Percentiles rank a stretch among this genome's conserved stretches.
Evolutionary conservation across 2,797 vertebrate species (phyloP).

Genomic region (Chiroxiphia lanceolata): DNA sequence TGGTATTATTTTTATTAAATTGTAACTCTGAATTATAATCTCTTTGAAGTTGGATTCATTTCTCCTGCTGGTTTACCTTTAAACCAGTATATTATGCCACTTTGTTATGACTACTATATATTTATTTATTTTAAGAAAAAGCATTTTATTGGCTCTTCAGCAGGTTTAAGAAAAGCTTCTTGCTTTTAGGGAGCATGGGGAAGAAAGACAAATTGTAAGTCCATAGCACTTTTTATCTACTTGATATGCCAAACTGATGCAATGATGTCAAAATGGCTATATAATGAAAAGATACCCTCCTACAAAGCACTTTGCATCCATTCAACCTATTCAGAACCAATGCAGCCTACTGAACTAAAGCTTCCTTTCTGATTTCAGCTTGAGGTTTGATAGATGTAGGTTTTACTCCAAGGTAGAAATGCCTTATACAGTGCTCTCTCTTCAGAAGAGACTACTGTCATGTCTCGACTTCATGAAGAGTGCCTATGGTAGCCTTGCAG

Average conservation of each 20-base stretch:
- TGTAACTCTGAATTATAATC: too few species aligned
- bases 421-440: not conserved
- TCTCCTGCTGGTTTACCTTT: too few species aligned
- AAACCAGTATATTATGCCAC: not conserved
- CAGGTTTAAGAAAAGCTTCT: not conserved
- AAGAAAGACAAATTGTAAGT: not conserved
- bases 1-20: too few species aligned
- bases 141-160: not conserved
- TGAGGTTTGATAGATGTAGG: not conserved
- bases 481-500: not conserved
- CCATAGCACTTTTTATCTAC: not conserved
- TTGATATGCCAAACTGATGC: not conserved
- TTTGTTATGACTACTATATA: constrained; percentile 15
- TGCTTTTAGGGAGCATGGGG: not conserved
- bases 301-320: not conserved
- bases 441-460: not conserved
- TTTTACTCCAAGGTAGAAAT: not conserved
- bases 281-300: not conserved
- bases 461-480: not conserved
- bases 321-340: not conserved
- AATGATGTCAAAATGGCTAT: not conserved
- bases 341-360: not conserved
- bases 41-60: too few species aligned
- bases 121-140: not conserved
- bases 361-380: not conserved